Evolutionary conservation across 2,888 invertebrate genomes (phyloP), one percentile per base, ranked within the genome.

Genomic region (Lydus trimaculatus): DNA sequence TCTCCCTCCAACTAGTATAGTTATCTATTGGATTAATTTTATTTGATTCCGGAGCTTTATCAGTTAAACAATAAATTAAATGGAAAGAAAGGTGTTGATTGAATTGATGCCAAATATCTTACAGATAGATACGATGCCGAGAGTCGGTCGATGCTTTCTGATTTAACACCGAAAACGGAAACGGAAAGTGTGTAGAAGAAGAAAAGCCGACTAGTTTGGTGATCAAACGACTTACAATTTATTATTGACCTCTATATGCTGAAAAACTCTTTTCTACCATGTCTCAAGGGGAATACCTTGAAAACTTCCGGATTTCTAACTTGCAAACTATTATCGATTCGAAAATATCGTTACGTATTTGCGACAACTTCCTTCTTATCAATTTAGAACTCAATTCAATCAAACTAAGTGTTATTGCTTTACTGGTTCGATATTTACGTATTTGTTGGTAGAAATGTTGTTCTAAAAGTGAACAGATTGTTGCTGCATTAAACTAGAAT

Each of bases 1-100:
- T n/a, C n/a, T n/a, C n/a, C n/a, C n/a, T n/a, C n/a, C n/a, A n/a
- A n/a, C n/a, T n/a, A n/a, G n/a, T n/a, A n/a, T n/a, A n/a, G n/a
- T n/a, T n/a, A n/a, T n/a, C n/a, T n/a, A n/a, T n/a, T n/a, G 23
- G 56, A 56, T 25, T 56, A 25, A 25, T 56, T 56, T 56, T 25
- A 25, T 15, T 13, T 25, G 56, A 56, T 25, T 56, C 23, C 3
- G 5, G 28, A 56, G 28, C 13, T 28, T 56, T 56, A 28, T 56
- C 28, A 56, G 25, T 56, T n/a, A 3, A 56, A 15, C 56, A 56
- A 56, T 56, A 56, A 56, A 56, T 56, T 56, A n/a, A 28, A n/a
- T n/a, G n/a, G n/a, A 25, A 25, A 25, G 15, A 25, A 15, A 25
- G 20, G 56, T 56, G 56, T 56, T 56, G 56, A 56, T 56, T 56